Conservation (phyloP, 1,140 invertebrate genomes). For the Drosophila malerkotliana region DNA sequence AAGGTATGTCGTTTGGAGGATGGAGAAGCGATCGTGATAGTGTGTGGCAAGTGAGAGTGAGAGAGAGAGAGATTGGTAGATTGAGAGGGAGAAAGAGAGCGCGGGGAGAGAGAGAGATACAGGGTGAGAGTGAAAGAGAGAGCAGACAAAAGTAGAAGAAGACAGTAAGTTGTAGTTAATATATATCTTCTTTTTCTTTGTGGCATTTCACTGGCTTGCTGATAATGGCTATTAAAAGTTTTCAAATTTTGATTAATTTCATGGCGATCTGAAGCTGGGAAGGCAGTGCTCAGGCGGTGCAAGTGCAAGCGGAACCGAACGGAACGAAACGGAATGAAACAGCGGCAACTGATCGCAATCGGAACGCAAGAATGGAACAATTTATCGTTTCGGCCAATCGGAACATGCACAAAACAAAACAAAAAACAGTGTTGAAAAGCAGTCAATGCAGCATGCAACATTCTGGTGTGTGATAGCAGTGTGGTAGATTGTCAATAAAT, state of each 20-base stretch:
- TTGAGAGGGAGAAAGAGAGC: conserved; percentile 30
- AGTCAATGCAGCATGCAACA: conserved; percentile 18
- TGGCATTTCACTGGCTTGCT: conserved; percentile 35
- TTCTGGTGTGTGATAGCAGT: neutral
- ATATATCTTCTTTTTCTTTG: conserved; percentile 34
- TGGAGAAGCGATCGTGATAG: conserved; percentile 27
- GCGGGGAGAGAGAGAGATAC: conserved; percentile 54
- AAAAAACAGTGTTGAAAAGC: conserved; percentile 2
- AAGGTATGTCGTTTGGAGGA: conserved; percentile 9
- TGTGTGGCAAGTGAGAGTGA: conserved; percentile 24
- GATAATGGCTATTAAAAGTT: conserved; percentile 39
- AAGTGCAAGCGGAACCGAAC: conserved; percentile 39
- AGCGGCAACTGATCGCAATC: conserved; percentile 18
- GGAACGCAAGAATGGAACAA: conserved; percentile 25
- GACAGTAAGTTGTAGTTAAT: conserved; percentile 66
- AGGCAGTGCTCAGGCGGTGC: conserved; percentile 32
- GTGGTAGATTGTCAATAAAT: neutral
- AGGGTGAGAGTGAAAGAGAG: conserved; percentile 63
- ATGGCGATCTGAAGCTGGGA: conserved; percentile 14
- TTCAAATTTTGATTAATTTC: conserved; percentile 39
- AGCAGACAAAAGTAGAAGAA: conserved; percentile 78
- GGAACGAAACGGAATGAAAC: conserved; percentile 19
- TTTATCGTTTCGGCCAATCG: conserved; percentile 33
- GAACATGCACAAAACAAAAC: conserved; percentile 4
- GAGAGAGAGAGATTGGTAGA: conserved; percentile 23